Evolutionary conservation across 2,113 vertebrate species (phyloP).

Genomic region (Mustela nigripes): DNA sequence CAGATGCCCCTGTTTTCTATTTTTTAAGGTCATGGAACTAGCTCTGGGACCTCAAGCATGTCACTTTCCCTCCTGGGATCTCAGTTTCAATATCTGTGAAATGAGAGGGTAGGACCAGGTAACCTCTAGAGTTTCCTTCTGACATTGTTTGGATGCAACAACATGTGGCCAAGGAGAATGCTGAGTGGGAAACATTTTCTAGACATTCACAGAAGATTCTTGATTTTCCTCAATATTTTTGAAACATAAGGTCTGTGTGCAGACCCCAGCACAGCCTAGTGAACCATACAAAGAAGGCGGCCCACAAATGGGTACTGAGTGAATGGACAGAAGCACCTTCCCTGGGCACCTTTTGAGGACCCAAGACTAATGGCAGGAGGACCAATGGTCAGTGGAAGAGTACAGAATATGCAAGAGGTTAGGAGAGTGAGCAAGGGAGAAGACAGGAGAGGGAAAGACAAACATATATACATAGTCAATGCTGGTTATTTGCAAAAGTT

Average conservation of each 20-base stretch:
- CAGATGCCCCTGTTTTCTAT: not conserved
- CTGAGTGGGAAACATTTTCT: not conserved
- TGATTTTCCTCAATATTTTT: not conserved
- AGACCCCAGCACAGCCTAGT: not conserved
- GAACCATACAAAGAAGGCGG: not conserved
- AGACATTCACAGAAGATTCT: slow-evolving; percentile 1
- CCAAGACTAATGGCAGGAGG: not conserved
- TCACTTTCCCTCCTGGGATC: not conserved
- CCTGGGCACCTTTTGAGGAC: not conserved
- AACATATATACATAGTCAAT: not conserved
- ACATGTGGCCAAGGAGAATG: not conserved
- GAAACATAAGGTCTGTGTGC: not conserved
- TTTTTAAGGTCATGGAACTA: not conserved
- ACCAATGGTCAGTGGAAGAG: not conserved
- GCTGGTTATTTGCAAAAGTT: not conserved
- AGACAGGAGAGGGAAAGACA: not conserved
- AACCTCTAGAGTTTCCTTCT: not conserved
- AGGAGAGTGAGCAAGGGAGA: not conserved
- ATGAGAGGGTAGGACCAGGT: not conserved
- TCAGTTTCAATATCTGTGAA: slow-evolving; percentile 43
- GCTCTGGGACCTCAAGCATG: not conserved
- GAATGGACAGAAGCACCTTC: not conserved
- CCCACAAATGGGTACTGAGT: not conserved
- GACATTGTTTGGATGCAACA: not conserved
- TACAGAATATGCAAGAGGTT: not conserved